Evolutionary conservation across 2,888 invertebrate genomes (phyloP).

Genomic region (Luperina testacea): DNA sequence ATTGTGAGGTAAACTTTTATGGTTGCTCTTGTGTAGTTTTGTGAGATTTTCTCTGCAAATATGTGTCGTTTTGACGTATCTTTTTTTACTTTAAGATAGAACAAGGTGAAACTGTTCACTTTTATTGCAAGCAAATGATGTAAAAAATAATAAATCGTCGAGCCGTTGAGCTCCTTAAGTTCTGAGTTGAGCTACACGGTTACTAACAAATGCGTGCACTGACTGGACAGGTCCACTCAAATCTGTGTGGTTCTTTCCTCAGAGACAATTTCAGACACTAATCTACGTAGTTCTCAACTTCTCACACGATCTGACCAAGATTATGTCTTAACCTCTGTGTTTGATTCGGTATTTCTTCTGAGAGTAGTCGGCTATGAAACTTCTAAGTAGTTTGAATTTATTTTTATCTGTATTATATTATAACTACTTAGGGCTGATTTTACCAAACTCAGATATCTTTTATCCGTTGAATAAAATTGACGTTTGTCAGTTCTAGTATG

Average conservation of each 20-base stretch:
- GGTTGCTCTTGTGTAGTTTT: conserved; percentile 20
- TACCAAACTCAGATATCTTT: too few species aligned
- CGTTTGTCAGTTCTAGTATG: too few species aligned
- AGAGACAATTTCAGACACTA: not conserved
- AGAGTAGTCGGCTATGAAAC: not conserved
- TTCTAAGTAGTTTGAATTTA: not conserved
- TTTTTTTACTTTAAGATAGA: not conserved
- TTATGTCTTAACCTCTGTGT: not conserved
- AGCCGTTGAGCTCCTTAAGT: not conserved
- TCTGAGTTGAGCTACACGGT: not conserved
- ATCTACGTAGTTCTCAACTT: not conserved
- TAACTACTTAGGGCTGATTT: not conserved
- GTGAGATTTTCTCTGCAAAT: not conserved
- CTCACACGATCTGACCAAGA: not conserved
- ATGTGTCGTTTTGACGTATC: not conserved
- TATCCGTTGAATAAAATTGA: too few species aligned
- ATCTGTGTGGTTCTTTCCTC: not conserved
- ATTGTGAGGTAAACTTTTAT: conserved; percentile 25
- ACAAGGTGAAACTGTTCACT: not conserved
- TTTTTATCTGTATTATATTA: not conserved
- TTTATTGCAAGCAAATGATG: not conserved
- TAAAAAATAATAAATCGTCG: not conserved
- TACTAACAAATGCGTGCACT: not conserved
- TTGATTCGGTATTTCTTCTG: not conserved
- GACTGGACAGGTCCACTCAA: not conserved